phyloP scores from a whole-genome alignment of 2,113 vertebrate species.

The Podarcis cretensis region DNA sequence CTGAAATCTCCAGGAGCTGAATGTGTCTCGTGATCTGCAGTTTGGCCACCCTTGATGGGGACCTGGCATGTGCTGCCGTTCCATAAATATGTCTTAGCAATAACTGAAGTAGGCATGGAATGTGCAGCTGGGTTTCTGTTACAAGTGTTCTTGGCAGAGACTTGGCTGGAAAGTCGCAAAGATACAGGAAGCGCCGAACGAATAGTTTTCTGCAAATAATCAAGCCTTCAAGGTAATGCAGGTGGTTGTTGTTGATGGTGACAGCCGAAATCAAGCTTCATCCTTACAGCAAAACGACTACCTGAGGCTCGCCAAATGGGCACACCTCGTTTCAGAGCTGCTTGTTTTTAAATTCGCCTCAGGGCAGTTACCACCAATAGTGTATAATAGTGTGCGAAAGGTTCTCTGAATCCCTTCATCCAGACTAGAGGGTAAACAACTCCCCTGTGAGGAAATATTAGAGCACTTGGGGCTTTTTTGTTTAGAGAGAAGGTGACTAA shows the following conservation, averaged over 20 bases:
- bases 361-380: background rate
- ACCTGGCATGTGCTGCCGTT: constrained; percentile 11
- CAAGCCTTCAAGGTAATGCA: background rate
- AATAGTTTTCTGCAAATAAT: background rate
- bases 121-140: constrained; percentile 42
- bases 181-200: constrained; percentile 4
- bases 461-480: no score
- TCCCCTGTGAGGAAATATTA: no score
- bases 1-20: background rate
- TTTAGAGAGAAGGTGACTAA: no score
- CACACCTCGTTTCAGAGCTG: rapidly evolving
- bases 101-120: constrained; percentile 41
- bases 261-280: background rate
- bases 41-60: background rate
- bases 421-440: no score
- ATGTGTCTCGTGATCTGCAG: background rate
- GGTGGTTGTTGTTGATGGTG: background rate
- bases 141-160: constrained; percentile 33
- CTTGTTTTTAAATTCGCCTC: background rate
- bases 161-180: constrained; percentile 32
- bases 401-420: no score
- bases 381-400: background rate
- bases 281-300: background rate
- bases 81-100: constrained; percentile 41
- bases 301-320: background rate